A percentile compares a stretch with the other conserved stretches of the same genome.
These are phyloP conservation scores for Lagorchestes hirsutus DNA, from an alignment of 2,797 vertebrate species.

Conservation along the genomic window DNA sequence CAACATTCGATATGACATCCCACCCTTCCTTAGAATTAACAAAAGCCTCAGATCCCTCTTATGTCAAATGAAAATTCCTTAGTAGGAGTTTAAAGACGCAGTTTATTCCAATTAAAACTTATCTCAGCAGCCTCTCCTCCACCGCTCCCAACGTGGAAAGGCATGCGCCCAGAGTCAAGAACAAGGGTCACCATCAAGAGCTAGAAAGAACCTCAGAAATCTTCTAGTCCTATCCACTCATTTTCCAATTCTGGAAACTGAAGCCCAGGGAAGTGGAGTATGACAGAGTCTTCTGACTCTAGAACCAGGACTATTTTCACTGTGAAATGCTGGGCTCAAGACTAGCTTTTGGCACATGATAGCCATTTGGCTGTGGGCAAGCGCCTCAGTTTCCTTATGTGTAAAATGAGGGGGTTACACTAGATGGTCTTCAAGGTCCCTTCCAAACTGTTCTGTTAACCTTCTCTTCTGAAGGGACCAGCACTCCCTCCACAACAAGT, in stretches of 20 bases:
- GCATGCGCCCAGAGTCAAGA: not conserved
- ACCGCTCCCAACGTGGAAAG: not conserved
- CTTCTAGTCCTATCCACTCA: not conserved
- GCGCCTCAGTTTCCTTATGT: not conserved
- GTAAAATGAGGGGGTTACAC: not conserved
- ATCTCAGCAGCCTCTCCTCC: not conserved
- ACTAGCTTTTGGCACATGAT: no score
- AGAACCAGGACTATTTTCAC: not conserved
- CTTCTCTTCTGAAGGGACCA: not conserved
- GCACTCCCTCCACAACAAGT: not conserved
- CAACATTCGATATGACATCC: not conserved
- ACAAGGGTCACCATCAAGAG: not conserved
- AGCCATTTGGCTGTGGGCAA: not conserved
- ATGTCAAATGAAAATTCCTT: not conserved
- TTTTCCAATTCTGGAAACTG: not conserved
- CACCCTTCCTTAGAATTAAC: not conserved
- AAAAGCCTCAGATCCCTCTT: not conserved
- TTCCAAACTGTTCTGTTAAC: not conserved
- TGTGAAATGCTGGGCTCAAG: not conserved
- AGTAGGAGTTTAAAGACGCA: not conserved
- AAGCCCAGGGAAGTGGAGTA: not conserved
- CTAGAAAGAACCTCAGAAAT: not conserved
- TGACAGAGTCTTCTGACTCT: not conserved
- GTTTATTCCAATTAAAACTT: not conserved
- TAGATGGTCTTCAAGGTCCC: not conserved